Percentiles rank a stretch among this genome's conserved stretches.
phyloP scores from a whole-genome alignment of 2,113 vertebrate species.

The Brachionichthys hirsutus region DNA sequence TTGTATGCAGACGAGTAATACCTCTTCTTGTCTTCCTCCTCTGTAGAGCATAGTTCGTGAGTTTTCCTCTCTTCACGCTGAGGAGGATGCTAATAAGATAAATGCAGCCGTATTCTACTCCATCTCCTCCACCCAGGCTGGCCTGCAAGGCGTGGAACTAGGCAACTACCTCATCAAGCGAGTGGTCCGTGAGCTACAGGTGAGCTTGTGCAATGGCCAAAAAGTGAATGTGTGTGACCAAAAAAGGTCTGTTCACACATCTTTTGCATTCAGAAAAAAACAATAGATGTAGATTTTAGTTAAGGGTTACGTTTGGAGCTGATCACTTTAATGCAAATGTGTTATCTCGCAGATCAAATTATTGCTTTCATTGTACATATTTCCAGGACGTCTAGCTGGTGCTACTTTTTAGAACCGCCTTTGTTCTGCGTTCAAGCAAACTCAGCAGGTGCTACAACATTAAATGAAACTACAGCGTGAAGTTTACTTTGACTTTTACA shows the following conservation, averaged over 20 bases:
- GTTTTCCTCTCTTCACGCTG: constrained; percentile 73
- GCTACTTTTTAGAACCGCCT: too few species aligned
- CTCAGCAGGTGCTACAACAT: too few species aligned
- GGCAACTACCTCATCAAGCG: constrained; percentile 93
- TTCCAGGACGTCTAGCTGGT: too few species aligned
- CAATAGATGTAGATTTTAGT: too few species aligned
- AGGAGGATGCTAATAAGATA: constrained; percentile 84
- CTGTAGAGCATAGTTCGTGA: constrained; percentile 89
- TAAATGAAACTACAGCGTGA: too few species aligned
- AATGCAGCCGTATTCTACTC: constrained; percentile 92
- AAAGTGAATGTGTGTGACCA: neutral
- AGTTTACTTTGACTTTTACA: too few species aligned
- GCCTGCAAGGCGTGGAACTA: constrained; percentile 93
- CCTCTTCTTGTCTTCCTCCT: too few species aligned
- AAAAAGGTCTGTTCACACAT: neutral
- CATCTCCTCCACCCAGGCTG: constrained; percentile 90
- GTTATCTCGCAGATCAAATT: too few species aligned
- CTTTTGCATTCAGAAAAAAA: neutral
- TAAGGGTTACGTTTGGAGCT: too few species aligned
- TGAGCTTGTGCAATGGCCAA: constrained; percentile 50
- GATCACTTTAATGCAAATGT: too few species aligned
- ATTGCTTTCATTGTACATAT: too few species aligned
- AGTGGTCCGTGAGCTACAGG: constrained; percentile 93
- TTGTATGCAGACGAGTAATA: neutral
- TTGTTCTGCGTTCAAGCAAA: too few species aligned